Base-by-base conservation (phyloP, 1,140 invertebrate species). In the Probaryconus sp. region DNA sequence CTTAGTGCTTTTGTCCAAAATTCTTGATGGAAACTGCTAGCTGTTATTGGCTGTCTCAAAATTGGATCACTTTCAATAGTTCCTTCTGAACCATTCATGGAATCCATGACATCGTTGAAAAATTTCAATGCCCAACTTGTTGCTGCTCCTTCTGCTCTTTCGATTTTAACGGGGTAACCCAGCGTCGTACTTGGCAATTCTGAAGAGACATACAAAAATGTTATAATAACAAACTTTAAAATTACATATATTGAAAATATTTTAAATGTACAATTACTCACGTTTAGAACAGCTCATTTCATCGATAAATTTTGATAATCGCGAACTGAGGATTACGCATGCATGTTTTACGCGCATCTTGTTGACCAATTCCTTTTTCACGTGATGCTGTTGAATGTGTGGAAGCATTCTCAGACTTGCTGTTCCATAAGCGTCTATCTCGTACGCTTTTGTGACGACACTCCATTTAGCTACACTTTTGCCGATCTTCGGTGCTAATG, bases 261-360 rank as follows among this genome's bases (percentile, higher is more conserved):
- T 24, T 24, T 4, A 4, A 9, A 20, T 6, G 16, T 16, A 48
- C 20, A 35, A 31, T 26, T 38, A 53, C 48, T 16, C 13, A n/a
- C n/a, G n/a, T n/a, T n/a, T 7, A 9, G 20, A 1, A 13, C 2
- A 17, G 33, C 16, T 26, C 0, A 38, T 2, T 5, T 53, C 48
- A 11, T 38, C 5, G 5, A 53, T 26, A 17, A 38, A 53, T 2
- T 20, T 0, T 0, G 50, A 37, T 1, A 55, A 7, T 20, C 50
- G 1, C 0, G 7, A 10, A 2, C 50, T 30, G 10, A 40, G 30
- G 5, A 55, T 55, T 5, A 30, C 1, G 7, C 42, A 47, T n/a
- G 43, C 43, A 35, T 61, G 33, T 30, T 61, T 61, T 2, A 61
- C 56, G 0, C 56, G 56, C 43, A 61, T 45, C 48, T 61, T 61